These are phyloP conservation scores for Muricea muricata DNA, from an alignment of 92 coral and sea anemone genomes.

Conservation along the genomic window DNA sequence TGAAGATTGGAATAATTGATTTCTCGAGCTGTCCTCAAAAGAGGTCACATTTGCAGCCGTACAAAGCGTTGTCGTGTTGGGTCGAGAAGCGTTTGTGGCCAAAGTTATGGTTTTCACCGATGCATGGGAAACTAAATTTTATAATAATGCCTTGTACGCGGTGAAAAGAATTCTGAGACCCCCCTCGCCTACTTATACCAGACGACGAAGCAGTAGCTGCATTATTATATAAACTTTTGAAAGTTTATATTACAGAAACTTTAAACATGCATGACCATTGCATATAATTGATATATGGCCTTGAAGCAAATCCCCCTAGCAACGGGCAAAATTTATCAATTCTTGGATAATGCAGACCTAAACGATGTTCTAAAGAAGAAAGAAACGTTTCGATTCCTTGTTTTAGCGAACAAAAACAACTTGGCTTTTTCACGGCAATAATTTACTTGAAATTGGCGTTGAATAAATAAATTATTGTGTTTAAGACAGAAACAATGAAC, in stretches of 20 bases:
- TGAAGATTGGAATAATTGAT: neutral
- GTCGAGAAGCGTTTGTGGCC: neutral
- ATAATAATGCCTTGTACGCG: neutral
- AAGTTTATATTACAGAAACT: neutral
- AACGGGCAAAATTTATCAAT: too few relatives aligned
- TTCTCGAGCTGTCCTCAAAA: neutral
- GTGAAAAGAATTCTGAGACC: constrained; percentile 1
- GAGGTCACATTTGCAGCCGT: neutral
- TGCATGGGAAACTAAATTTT: neutral
- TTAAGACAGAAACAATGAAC: too few relatives aligned
- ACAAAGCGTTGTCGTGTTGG: neutral
- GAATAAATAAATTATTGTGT: too few relatives aligned
- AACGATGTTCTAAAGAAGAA: too few relatives aligned
- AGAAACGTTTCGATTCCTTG: too few relatives aligned
- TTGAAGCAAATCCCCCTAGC: too few relatives aligned
- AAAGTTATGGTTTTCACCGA: neutral
- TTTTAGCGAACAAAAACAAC: too few relatives aligned
- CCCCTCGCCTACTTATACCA: neutral
- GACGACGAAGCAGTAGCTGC: neutral
- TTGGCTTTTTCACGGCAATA: too few relatives aligned
- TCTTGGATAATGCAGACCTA: too few relatives aligned
- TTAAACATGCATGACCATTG: too few relatives aligned
- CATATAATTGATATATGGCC: too few relatives aligned
- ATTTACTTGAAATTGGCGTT: too few relatives aligned
- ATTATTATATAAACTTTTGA: neutral